These are phyloP conservation scores for Drosophila orena DNA, from an alignment of 1,140 invertebrate species.

Conservation along the genomic window DNA sequence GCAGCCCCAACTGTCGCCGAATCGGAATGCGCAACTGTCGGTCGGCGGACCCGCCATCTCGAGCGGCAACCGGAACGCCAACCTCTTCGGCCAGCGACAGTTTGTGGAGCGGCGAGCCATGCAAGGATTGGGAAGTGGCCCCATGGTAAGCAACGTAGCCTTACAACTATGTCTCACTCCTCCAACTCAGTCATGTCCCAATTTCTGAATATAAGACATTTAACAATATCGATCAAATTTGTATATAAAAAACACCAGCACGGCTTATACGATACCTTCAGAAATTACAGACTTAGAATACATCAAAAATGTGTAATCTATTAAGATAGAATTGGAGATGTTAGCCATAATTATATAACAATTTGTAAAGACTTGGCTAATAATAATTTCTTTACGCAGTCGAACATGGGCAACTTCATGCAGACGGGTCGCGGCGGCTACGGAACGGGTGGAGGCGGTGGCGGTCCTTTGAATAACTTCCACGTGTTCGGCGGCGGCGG, in stretches of 20 bases:
- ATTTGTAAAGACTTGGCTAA: constrained; percentile 7
- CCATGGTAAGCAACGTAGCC: constrained; percentile 67
- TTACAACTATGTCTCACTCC: not conserved
- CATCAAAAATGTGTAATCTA: not conserved
- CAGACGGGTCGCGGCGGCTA: constrained; percentile 87
- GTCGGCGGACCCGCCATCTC: constrained; percentile 86
- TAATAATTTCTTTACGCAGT: constrained; percentile 48
- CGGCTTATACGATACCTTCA: not conserved
- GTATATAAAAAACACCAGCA: too few species aligned
- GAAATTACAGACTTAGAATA: not conserved
- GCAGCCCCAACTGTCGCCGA: constrained; percentile 88
- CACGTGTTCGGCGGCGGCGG: constrained; percentile 89
- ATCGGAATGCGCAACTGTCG: constrained; percentile 85
- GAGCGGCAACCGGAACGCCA: constrained; percentile 86
- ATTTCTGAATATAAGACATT: too few species aligned
- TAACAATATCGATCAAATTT: too few species aligned
- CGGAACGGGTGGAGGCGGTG: constrained; percentile 86
- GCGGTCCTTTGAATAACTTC: constrained; percentile 87
- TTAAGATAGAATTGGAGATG: not conserved
- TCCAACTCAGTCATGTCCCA: not conserved
- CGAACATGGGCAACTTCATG: constrained; percentile 85
- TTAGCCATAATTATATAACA: not conserved
- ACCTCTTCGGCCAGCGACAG: constrained; percentile 90
- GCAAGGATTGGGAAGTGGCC: constrained; percentile 85
- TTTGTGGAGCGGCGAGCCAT: constrained; percentile 92